Percentiles rank a stretch among this genome's conserved stretches.
Evolutionary conservation across 92 coral and sea anemone genomes (phyloP).

Genomic region (Actinostola sp.): DNA sequence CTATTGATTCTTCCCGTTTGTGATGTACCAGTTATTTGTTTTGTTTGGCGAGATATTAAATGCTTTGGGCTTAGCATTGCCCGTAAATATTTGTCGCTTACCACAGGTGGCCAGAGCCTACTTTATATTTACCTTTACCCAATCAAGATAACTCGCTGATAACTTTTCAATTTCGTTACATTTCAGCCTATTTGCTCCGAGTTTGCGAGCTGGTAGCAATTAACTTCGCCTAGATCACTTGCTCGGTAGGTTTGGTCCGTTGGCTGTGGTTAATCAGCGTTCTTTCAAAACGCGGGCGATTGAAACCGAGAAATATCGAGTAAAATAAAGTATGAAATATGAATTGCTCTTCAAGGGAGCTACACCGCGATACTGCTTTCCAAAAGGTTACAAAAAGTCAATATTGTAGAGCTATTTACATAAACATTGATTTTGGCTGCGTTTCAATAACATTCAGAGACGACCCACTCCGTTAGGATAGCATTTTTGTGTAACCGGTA

Average conservation of each 20-base stretch:
- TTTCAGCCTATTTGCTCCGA: slow-evolving; percentile 51
- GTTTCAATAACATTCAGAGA: slow-evolving; percentile 73
- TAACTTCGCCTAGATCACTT: slow-evolving; percentile 44
- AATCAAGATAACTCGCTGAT: slow-evolving; percentile 32
- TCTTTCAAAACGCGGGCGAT: background rate
- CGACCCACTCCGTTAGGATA: slow-evolving; percentile 77
- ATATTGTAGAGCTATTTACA: slow-evolving; percentile 37
- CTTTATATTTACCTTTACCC: slow-evolving; percentile 3
- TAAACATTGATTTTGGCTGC: slow-evolving; percentile 77
- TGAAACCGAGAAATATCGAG: background rate
- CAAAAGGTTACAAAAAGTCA: slow-evolving; percentile 7
- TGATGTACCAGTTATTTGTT: slow-evolving; percentile 37
- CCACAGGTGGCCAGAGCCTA: slow-evolving; percentile 30
- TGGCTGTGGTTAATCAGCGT: slow-evolving; percentile 11
- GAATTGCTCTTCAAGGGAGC: background rate
- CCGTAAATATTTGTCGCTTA: slow-evolving; percentile 35
- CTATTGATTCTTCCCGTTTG: slow-evolving; percentile 25
- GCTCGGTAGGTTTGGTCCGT: background rate
- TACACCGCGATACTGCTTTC: background rate
- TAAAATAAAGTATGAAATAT: background rate
- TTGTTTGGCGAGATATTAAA: slow-evolving; percentile 34
- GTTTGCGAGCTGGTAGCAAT: slow-evolving; percentile 48
- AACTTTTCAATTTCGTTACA: slow-evolving; percentile 20
- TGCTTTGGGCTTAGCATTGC: slow-evolving; percentile 23
- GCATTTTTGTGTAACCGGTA: slow-evolving; percentile 77